A percentile compares a stretch with the other conserved stretches of the same genome.
These are phyloP conservation scores for Lates japonicus DNA, from an alignment of 2,797 vertebrate species.

Conservation along the genomic window DNA sequence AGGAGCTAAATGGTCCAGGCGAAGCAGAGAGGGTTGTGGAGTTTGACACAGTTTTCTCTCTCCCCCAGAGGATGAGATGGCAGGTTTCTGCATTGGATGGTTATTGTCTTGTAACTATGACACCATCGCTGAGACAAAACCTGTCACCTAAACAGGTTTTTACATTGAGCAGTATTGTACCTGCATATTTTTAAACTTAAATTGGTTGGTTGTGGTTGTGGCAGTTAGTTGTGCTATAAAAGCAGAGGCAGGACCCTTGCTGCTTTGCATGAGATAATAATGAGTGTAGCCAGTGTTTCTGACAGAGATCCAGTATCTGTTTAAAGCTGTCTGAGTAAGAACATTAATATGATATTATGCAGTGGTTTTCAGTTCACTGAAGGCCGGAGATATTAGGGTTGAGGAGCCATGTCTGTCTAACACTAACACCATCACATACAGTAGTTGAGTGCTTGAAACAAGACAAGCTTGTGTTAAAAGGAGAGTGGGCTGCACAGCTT, in stretches of 20 bases:
- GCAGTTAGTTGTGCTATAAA: neutral
- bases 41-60: conserved; percentile 12
- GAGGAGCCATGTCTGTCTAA: conserved; percentile 4
- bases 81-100: conserved; percentile 2
- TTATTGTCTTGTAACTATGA: conserved; percentile 30
- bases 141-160: conserved; percentile 19
- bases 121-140: neutral
- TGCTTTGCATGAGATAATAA: neutral
- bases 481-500: conserved; percentile 1
- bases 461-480: conserved; percentile 4
- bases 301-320: conserved; percentile 12
- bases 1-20: conserved; percentile 35
- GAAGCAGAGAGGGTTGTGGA: neutral
- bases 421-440: neutral
- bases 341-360: conserved; percentile 32
- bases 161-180: neutral
- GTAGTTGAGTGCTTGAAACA: conserved; percentile 14
- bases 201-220: neutral
- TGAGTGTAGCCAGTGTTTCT: neutral
- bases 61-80: conserved; percentile 21
- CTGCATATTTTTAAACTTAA: conserved; percentile 2
- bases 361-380: conserved; percentile 17
- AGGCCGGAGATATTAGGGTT: conserved; percentile 4
- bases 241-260: neutral
- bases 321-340: conserved; percentile 3